Percentiles rank a stretch among this genome's conserved stretches.
phyloP scores from a whole-genome alignment of 2,113 vertebrate genomes.

The Agelaius tricolor region DNA sequence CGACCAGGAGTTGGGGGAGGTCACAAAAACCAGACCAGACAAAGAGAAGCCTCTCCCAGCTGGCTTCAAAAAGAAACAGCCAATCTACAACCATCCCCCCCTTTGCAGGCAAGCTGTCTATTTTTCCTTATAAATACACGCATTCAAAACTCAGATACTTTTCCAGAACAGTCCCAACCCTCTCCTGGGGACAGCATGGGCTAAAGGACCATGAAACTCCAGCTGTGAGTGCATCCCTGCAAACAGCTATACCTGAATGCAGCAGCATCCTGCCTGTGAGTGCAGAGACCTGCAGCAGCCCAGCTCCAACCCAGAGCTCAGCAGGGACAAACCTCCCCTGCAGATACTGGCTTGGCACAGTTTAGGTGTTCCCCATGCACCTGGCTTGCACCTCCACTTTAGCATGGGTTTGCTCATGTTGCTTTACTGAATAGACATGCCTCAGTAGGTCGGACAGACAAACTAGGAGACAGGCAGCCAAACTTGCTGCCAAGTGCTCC shows the following conservation, averaged over 20 bases:
- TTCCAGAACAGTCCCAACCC: neutral
- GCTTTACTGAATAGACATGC: neutral
- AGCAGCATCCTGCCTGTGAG: neutral
- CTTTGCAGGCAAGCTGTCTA: neutral
- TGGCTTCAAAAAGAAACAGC: neutral
- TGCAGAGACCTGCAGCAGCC: neutral
- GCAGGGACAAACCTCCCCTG: neutral
- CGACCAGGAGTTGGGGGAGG: too few species aligned
- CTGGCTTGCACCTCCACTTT: neutral
- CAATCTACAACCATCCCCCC: neutral
- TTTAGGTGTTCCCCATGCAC: neutral
- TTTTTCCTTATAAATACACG: neutral
- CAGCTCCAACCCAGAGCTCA: neutral
- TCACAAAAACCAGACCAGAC: neutral
- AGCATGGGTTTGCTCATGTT: neutral
- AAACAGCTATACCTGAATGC: neutral
- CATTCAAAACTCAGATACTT: neutral
- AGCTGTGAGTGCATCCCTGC: neutral
- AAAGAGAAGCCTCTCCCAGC: neutral
- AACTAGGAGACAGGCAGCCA: neutral
- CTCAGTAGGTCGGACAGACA: fast-evolving
- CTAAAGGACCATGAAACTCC: neutral
- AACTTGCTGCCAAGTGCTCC: neutral
- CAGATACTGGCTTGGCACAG: neutral
- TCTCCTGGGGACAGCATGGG: neutral